Conservation (phyloP, 2,888 invertebrate species). For the Diabrotica balteata region DNA sequence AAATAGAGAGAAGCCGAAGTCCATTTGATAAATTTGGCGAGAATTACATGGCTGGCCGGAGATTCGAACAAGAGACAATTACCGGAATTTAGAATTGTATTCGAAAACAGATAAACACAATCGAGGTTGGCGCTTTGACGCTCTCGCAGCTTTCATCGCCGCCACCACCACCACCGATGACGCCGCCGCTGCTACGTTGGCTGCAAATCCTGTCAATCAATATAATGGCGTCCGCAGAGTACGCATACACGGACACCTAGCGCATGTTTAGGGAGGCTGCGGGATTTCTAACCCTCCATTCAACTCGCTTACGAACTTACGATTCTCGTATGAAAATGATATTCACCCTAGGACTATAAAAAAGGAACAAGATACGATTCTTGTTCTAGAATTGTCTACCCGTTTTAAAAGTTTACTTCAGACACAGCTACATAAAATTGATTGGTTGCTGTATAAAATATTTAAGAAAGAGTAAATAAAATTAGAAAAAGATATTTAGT, state of each 20-base stretch:
- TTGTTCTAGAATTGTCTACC: too few relatives aligned
- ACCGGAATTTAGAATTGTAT: slow-evolving; percentile 7
- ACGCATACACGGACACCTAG: slow-evolving; percentile 29
- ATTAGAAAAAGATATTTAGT: too few relatives aligned
- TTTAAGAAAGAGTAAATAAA: too few relatives aligned
- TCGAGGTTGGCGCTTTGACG: slow-evolving; percentile 1
- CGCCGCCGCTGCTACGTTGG: slow-evolving; percentile 2
- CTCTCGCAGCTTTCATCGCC: background rate
- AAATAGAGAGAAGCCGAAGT: background rate
- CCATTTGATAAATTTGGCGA: background rate
- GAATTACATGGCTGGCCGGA: slow-evolving; percentile 5
- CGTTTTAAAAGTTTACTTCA: too few relatives aligned
- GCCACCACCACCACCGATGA: too few relatives aligned
- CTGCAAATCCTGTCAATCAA: slow-evolving; percentile 33
- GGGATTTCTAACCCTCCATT: background rate
- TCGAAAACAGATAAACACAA: slow-evolving; percentile 12
- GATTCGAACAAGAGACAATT: slow-evolving; percentile 8
- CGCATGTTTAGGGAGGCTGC: background rate
- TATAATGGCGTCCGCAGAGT: slow-evolving; percentile 31
- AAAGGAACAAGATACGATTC: too few relatives aligned
- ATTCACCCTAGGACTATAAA: too few relatives aligned
- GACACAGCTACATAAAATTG: too few relatives aligned
- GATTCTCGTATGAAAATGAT: too few relatives aligned
- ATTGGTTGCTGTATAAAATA: too few relatives aligned
- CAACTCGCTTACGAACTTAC: too few relatives aligned